Evolutionary conservation across 1,140 invertebrate species (phyloP).

Genomic region (Hestina assimilis): DNA sequence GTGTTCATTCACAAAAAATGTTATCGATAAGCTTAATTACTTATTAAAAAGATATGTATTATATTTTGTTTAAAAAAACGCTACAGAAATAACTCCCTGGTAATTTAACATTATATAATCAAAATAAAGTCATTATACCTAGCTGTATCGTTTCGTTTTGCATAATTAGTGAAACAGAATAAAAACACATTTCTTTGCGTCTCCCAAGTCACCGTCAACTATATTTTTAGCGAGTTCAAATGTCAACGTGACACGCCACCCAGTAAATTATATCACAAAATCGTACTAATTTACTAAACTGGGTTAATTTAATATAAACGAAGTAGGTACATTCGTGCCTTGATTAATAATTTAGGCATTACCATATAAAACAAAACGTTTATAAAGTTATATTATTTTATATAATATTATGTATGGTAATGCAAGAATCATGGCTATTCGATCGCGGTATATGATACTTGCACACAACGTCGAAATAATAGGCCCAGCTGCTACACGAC

Average conservation of each 20-base stretch:
- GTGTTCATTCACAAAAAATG: no score
- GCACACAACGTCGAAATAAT: constrained; percentile 54
- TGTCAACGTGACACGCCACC: constrained; percentile 56
- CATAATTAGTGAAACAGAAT: constrained; percentile 58
- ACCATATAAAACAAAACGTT: no score
- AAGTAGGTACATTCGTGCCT: neutral
- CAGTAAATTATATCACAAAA: constrained; percentile 42
- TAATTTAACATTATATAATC: constrained; percentile 36
- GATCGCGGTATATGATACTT: constrained; percentile 28
- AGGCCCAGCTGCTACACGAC: constrained; percentile 70
- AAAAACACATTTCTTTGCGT: constrained; percentile 46
- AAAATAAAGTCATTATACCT: no score
- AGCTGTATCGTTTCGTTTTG: constrained; percentile 43
- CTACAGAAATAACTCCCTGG: constrained; percentile 39
- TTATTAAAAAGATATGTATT: no score
- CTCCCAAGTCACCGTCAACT: constrained; percentile 35
- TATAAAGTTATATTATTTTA: no score
- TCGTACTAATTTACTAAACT: constrained; percentile 23
- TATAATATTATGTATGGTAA: no score
- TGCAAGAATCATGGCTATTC: constrained; percentile 32
- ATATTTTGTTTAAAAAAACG: constrained; percentile 31
- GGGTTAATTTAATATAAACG: constrained; percentile 10
- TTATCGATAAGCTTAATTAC: no score
- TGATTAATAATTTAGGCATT: neutral
- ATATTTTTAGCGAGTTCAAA: constrained; percentile 49